Evolutionary conservation across 2,113 vertebrate species (phyloP).

Genomic region (Nothoprocta pentlandii): DNA sequence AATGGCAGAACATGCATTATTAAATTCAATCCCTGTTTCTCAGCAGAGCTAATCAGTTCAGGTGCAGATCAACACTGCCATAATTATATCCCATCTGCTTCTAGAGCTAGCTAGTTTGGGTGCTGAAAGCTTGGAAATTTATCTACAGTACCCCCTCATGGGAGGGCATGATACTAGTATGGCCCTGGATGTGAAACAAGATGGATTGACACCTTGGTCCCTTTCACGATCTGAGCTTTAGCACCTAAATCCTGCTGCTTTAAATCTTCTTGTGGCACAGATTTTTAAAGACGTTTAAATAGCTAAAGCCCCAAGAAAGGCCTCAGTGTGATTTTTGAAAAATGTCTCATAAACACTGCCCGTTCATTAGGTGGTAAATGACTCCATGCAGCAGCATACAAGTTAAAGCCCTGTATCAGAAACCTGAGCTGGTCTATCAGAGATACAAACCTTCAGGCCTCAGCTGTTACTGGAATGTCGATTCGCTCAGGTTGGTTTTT

Average conservation of each 20-base stretch:
- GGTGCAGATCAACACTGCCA: constrained; percentile 68
- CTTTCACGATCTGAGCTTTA: constrained; percentile 42
- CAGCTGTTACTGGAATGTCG: background rate
- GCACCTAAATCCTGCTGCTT: constrained; percentile 44
- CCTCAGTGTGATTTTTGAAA: constrained; percentile 43
- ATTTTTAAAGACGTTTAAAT: constrained; percentile 65
- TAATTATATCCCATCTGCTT: constrained; percentile 75
- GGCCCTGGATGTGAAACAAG: constrained; percentile 44
- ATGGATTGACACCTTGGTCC: constrained; percentile 49
- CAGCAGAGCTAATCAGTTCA: constrained; percentile 76
- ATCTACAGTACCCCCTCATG: constrained; percentile 45
- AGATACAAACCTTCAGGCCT: background rate
- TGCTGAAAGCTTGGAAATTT: constrained; percentile 70
- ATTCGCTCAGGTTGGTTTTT: background rate
- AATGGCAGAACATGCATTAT: constrained; percentile 73
- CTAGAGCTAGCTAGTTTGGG: constrained; percentile 65
- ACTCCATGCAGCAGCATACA: accelerated
- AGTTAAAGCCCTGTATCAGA: background rate
- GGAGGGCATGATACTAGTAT: constrained; percentile 51
- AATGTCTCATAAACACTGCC: constrained; percentile 35
- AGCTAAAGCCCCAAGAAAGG: constrained; percentile 45
- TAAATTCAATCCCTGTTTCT: constrained; percentile 76
- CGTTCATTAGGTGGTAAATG: constrained; percentile 44
- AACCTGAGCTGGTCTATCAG: background rate
- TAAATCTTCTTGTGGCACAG: constrained; percentile 54